Evolutionary conservation across 2,888 invertebrate genomes (phyloP).

Genomic region (Stenchaetothrips biformis): DNA sequence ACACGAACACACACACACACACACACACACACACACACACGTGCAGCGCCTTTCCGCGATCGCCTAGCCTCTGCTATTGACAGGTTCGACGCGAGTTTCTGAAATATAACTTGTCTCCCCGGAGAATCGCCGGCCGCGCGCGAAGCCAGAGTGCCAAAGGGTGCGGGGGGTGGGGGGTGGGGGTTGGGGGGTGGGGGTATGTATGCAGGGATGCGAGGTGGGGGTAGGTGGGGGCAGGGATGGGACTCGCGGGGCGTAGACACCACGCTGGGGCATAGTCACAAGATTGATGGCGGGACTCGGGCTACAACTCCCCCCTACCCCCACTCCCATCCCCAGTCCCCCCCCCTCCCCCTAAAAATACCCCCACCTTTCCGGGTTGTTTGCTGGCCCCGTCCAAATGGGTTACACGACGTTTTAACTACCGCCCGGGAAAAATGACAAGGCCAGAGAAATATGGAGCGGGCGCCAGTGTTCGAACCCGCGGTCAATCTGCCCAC

Average conservation of each 20-base stretch:
- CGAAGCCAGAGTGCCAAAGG: not conserved
- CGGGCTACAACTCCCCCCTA: not conserved
- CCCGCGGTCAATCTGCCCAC: too few relatives aligned
- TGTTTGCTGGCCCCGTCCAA: too few relatives aligned
- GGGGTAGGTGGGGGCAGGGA: not conserved
- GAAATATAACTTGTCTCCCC: conserved; percentile 21
- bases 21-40: not conserved
- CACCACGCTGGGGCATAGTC: not conserved
- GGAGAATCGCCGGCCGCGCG: not conserved
- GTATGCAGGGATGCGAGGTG: not conserved
- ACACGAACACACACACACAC: not conserved
- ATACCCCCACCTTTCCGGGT: too few relatives aligned
- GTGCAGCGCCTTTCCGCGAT: not conserved
- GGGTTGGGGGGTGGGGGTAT: not conserved
- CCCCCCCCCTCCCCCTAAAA: too few relatives aligned
- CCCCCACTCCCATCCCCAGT: not conserved
- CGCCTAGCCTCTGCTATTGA: not conserved
- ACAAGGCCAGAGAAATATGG: too few relatives aligned
- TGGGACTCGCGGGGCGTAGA: not conserved
- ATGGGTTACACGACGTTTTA: too few relatives aligned
- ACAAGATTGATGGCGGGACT: conserved; percentile 1
- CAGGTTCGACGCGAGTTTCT: conserved; percentile 11
- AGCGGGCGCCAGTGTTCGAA: too few relatives aligned
- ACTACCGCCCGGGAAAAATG: too few relatives aligned
- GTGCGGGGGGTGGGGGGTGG: not conserved